Conservation (phyloP, 2,113 vertebrate species). For the Aegithalos caudatus region DNA sequence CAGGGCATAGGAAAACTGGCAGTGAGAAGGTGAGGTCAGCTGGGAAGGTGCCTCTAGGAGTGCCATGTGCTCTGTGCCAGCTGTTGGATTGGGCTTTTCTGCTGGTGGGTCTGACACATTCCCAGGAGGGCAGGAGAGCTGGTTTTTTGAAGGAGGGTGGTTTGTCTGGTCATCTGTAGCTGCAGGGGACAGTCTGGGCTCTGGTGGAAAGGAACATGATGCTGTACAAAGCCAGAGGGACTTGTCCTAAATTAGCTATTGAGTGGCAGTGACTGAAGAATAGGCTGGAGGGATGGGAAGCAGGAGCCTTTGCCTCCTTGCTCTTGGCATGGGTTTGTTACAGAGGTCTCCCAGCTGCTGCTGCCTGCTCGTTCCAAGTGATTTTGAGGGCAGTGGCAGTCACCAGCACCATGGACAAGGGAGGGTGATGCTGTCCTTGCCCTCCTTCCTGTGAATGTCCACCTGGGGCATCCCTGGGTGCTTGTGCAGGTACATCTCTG, state of each 20-base stretch:
- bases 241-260: neutral
- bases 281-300: neutral
- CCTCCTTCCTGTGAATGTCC: rapidly evolving
- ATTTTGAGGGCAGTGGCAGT: neutral
- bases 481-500: rapidly evolving
- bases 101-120: rapidly evolving
- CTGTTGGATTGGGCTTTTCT: neutral
- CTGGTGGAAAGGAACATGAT: rapidly evolving
- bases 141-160: rapidly evolving
- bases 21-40: rapidly evolving
- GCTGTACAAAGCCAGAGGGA: rapidly evolving
- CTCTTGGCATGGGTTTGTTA: neutral
- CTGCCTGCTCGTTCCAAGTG: rapidly evolving
- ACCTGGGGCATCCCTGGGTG: rapidly evolving
- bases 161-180: neutral
- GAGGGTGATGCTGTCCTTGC: neutral
- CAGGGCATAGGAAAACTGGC: rapidly evolving
- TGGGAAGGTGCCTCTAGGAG: neutral
- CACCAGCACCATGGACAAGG: rapidly evolving
- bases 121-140: neutral
- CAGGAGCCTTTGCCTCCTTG: neutral
- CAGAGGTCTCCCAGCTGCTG: neutral
- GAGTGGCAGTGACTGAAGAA: neutral
- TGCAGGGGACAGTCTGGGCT: neutral
- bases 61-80: rapidly evolving